Conservation (phyloP, 2,113 vertebrate species). For the Brienomyrus longianalis region DNA sequence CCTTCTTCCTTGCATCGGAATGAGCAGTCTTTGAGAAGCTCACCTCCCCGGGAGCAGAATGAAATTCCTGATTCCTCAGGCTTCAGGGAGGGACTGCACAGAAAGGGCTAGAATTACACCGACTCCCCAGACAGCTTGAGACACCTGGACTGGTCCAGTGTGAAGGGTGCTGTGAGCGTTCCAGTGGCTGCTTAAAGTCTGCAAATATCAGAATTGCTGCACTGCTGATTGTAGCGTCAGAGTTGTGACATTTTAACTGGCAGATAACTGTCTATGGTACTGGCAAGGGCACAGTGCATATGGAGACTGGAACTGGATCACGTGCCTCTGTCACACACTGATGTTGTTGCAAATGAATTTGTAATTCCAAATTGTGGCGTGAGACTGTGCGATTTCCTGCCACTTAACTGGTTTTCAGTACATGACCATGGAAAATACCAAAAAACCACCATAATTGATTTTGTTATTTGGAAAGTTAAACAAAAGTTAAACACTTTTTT, state of each 20-base stretch:
- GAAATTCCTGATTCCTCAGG: background rate
- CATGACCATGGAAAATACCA: background rate
- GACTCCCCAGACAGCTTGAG: background rate
- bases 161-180: background rate
- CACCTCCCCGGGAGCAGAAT: background rate
- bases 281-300: background rate
- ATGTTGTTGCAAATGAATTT: background rate
- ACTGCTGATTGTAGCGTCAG: background rate
- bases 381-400: background rate
- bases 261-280: background rate
- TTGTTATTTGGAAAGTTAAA: background rate
- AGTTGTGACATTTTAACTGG: background rate
- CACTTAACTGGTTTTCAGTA: background rate
- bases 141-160: background rate
- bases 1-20: background rate
- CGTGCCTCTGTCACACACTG: background rate
- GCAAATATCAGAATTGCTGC: background rate
- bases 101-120: background rate
- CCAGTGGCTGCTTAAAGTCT: background rate
- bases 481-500: background rate
- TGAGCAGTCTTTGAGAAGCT: background rate
- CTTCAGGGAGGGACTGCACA: background rate
- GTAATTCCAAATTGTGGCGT: background rate
- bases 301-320: background rate
- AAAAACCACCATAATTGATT: background rate